Conservation (phyloP, 1,140 invertebrate genomes). For the Caerostris darwini region DNA sequence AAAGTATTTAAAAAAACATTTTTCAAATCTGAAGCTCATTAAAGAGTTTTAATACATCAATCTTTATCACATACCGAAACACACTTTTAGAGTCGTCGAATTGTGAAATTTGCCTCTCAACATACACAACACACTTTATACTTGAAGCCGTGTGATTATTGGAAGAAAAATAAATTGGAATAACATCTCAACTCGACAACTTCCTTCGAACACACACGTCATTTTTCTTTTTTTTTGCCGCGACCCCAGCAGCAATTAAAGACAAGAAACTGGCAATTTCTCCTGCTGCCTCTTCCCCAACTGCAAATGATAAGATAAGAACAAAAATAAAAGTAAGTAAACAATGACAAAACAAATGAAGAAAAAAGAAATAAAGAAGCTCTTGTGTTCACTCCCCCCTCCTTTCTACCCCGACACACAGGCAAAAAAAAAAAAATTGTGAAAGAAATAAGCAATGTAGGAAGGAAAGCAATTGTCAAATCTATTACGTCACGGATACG, state of each 20-base stretch:
- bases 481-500: slow-evolving; percentile 38
- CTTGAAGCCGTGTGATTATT: background rate
- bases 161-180: background rate
- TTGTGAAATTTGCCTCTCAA: background rate
- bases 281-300: background rate
- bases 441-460: background rate
- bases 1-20: background rate
- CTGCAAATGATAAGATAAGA: background rate
- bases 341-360: background rate
- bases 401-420: too few relatives aligned
- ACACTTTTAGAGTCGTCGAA: background rate
- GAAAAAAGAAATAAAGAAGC: background rate
- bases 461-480: slow-evolving; percentile 52
- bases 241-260: background rate
- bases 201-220: background rate
- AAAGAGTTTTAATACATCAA: background rate
- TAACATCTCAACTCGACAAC: background rate
- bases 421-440: background rate
- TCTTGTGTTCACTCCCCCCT: background rate
- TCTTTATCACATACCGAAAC: background rate
- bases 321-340: background rate
- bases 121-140: background rate
- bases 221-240: background rate
- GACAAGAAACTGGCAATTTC: background rate
- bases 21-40: background rate